These are phyloP conservation scores for Aurelia sp. DNA, from an alignment of 30 jellyfish, hydroid and myxozoan species.

Conservation along the genomic window DNA sequence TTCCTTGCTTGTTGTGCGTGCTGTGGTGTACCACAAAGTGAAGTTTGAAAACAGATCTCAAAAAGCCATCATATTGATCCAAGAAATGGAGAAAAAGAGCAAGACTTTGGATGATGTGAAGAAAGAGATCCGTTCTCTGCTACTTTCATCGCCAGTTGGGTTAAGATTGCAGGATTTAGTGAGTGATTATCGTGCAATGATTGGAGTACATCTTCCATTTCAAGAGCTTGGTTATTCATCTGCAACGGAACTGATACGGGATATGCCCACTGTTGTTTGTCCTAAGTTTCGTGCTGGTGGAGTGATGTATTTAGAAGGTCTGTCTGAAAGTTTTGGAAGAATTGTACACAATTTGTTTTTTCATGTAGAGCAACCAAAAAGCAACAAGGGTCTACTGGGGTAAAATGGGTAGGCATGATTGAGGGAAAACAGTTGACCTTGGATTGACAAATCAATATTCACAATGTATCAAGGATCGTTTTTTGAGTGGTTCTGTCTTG, in stretches of 20 bases:
- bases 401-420: too few relatives aligned
- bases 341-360: too few relatives aligned
- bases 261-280: slow-evolving; percentile 86
- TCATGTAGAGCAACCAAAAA: too few relatives aligned
- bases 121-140: slow-evolving; percentile 82
- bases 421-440: too few relatives aligned
- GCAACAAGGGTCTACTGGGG: too few relatives aligned
- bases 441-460: too few relatives aligned
- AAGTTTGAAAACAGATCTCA: too few relatives aligned
- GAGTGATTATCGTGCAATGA: slow-evolving; percentile 75
- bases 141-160: slow-evolving; percentile 80
- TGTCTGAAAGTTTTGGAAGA: neutral
- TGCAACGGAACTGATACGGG: slow-evolving; percentile 69
- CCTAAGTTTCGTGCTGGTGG: slow-evolving; percentile 88
- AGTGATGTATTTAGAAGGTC: slow-evolving; percentile 78
- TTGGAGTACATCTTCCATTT: slow-evolving; percentile 77
- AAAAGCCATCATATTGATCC: too few relatives aligned
- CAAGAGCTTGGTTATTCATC: slow-evolving; percentile 83
- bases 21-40: too few relatives aligned
- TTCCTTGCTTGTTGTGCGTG: too few relatives aligned
- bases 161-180: slow-evolving; percentile 60
- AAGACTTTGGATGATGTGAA: slow-evolving; percentile 52
- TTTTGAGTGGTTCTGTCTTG: too few relatives aligned
- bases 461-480: too few relatives aligned
- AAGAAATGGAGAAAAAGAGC: slow-evolving; percentile 40